Evolutionary conservation across 2,888 invertebrate genomes (phyloP), one percentile per base, ranked within the genome.

Genomic region (Athalia cordata): DNA sequence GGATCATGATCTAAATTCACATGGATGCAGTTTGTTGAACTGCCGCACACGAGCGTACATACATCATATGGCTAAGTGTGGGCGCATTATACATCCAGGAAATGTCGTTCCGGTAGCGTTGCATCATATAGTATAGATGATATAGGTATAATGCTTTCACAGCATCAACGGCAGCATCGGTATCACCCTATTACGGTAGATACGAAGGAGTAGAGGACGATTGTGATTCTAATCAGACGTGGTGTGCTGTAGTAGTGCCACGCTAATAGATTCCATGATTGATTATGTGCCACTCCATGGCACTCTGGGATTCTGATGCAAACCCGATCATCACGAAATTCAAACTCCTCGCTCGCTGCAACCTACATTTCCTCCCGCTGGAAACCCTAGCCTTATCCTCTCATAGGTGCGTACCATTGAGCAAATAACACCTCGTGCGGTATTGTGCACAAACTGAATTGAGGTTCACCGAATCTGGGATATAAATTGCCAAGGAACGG

Each of bases 241-340:
- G 49, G 62, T 43, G 62, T 62, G 61, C 29, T 29, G 2, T 29
- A 29, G 29, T 2, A 75, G 75, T 62, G 50, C 75, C 52, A 52
- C 62, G 75, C 75, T 75, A 75, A 75, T 75, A 75, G 75, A 75
- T 75, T 75, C 75, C 62, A 75, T 75, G 75, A 75, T 75, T 75
- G 75, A 75, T 75, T 75, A 75, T 75, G 62, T 75, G 75, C 75
- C 47, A n/a, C 49, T n/a, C 75, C 52, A 62, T 7, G 5, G 15
- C 11, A 68, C 72, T 72, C 59, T 15, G 29, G 47, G 72, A 72
- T 13, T 50, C 62, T 49, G 62, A 29, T 29, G 29, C 29, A 29
- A 29, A 64, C 61, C 64, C 75, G 75, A 75, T 75, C 62, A 75
- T 62, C 75, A 50, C 50, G 75, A 62, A 75, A 61, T 50, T 75